Evolutionary conservation across 2,888 invertebrate species (phyloP).

Genomic region (Mythimna lalbum): DNA sequence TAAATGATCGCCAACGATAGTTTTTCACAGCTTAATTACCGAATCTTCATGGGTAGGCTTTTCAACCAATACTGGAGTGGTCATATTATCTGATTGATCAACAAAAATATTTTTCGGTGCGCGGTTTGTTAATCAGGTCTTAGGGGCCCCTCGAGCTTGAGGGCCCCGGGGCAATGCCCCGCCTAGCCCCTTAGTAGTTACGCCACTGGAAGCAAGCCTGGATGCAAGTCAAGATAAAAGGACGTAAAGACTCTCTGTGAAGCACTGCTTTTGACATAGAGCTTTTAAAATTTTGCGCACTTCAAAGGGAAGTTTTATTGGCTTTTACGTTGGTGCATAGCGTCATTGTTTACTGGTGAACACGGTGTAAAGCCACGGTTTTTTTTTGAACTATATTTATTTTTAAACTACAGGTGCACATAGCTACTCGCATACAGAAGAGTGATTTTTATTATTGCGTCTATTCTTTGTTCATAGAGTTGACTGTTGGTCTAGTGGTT

Average conservation of each 20-base stretch:
- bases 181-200: too few species aligned
- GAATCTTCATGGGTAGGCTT: too few species aligned
- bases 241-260: conserved; percentile 56
- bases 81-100: too few species aligned
- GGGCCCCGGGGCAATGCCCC: too few species aligned
- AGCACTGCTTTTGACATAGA: conserved; percentile 57
- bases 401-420: not conserved
- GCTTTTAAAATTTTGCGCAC: conserved; percentile 58
- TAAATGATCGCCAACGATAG: too few species aligned
- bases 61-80: too few species aligned
- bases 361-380: conserved; percentile 1
- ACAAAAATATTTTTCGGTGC: too few species aligned
- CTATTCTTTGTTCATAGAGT: too few species aligned
- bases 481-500: too few species aligned
- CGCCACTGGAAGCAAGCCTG: conserved; percentile 44
- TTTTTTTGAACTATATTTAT: conserved; percentile 13
- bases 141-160: too few species aligned
- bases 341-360: conserved; percentile 35
- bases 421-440: not conserved
- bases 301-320: conserved; percentile 59
- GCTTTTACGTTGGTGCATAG: conserved; percentile 48
- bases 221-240: conserved; percentile 60
- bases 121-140: too few species aligned
- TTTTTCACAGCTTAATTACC: too few species aligned
- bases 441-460: not conserved